Evolutionary conservation across 2,888 invertebrate genomes (phyloP), one percentile per base, ranked within the genome.

Genomic region (Celastrina argiolus): DNA sequence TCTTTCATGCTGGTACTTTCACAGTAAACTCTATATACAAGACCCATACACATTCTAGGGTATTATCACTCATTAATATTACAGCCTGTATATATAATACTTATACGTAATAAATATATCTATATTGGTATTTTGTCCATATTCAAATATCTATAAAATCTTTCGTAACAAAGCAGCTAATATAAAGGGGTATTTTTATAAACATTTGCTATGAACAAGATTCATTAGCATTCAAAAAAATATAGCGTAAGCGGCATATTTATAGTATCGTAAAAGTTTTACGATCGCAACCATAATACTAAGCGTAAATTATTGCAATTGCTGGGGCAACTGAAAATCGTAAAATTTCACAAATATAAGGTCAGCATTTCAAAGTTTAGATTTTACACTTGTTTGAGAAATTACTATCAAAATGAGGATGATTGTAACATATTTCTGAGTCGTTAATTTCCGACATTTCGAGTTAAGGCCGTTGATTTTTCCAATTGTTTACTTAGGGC

Each of bases 191-290:
- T 18, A 59, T 59, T 59, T 18, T 51, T 31, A 36, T 4, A 5
- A 59, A 36, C 59, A 59, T 59, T 59, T 12, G 18, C 36, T 59
- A 39, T 61, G 36, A 22, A 39, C n/a, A 22, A 36, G 36, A 12
- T 26, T 45, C 64, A 66, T 66, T 66, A 66, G 59, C 66, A 61
- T 61, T 70, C 66, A 67, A 70, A 71, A 79, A 76, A 75, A 65
- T 66, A n/a, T 61, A 80, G 80, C 78, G 81, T 76, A 77, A 78
- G 75, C 76, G 76, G 74, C 75, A 79, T 83, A 84, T 87, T 87
- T 85, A 84, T 81, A 82, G 83, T 82, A 81, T 78, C 85, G 79
- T 87, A 85, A 87, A 85, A 82, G 72, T 81, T 86, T 88, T 87
- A 88, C 81, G 87, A 85, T 74, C 74, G 68, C 68, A 74, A 77